These are phyloP conservation scores for Gobius niger DNA, from an alignment of 2,113 vertebrate species.

Conservation along the genomic window DNA sequence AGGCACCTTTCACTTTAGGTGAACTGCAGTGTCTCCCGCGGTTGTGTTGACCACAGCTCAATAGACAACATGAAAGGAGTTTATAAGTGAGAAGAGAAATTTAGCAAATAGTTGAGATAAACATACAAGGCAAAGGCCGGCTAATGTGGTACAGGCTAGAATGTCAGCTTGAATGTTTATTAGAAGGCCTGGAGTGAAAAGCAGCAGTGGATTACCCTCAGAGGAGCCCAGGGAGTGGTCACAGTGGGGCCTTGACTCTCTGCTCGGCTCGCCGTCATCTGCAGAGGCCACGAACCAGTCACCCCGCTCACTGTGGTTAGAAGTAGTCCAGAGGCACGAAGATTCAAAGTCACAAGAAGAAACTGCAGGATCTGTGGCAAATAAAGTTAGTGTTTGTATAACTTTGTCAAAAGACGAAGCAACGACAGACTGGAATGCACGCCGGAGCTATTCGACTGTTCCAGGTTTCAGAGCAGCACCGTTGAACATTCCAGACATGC, in stretches of 20 bases:
- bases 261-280: constrained; percentile 35
- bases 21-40: too few relatives aligned
- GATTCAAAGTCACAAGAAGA: constrained; percentile 78
- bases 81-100: too few relatives aligned
- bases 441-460: too few relatives aligned
- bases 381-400: neutral
- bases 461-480: neutral
- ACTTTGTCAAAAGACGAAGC: too few relatives aligned
- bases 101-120: too few relatives aligned
- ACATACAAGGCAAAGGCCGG: too few relatives aligned
- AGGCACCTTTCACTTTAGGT: too few relatives aligned
- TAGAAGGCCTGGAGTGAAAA: neutral
- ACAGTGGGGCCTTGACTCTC: constrained; percentile 39
- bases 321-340: constrained; percentile 73
- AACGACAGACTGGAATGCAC: too few relatives aligned
- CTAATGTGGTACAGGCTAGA: too few relatives aligned
- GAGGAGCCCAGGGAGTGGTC: constrained; percentile 70
- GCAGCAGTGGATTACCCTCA: constrained; percentile 59
- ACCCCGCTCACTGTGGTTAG: constrained; percentile 63
- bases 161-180: too few relatives aligned
- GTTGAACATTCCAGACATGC: constrained; percentile 1
- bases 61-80: too few relatives aligned
- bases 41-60: too few relatives aligned
- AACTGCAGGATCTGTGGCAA: constrained; percentile 44
- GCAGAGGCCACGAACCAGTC: constrained; percentile 74